Evolutionary conservation across 2,797 vertebrate genomes (phyloP), one percentile per base, ranked within the genome.

Genomic region (Dryobates pubescens): DNA sequence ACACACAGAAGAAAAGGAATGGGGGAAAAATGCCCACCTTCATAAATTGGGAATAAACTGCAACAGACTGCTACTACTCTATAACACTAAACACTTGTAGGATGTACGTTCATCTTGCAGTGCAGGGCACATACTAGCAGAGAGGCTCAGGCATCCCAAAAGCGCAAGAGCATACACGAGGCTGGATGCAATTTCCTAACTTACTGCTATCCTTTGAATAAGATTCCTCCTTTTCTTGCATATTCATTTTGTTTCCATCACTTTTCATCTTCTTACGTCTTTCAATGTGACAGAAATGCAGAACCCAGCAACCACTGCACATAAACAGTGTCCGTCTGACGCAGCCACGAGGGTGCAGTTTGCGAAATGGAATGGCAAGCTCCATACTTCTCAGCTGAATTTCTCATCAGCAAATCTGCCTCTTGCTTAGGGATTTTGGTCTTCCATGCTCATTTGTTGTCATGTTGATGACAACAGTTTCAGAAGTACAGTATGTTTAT

Each of bases 401-500:
- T 92, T 56, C 87, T 77, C 59, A 47, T 38, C 77, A 82, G 77
- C 54, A 86, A 92, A 78, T 86, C 84, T 86, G 89, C 61, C 64
- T 95, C 67, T 89, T 32, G 41, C 85, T 92, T 43, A 16, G 62
- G 65, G 71, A 94, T 93, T 86, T 83, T 73, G 47, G 88, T 95
- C 89, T 81, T 84, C 85, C 64, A 8, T 47, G 18, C 14, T 91
- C 27, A 9, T 94, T 95, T 96, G 95, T 96, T 96, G 93, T 94
- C 91, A 93, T 95, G 96, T 94, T 94, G 94, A 89, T 86, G 72
- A 76, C 94, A 95, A 96, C 96, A 95, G 94, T 93, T 96, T 96
- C 86, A 94, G 90, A 95, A 96, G 82, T 89, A 93, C 95, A 95
- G 94, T 93, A 92, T 96, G 96, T 89, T 96, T 96, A 96, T 94